Evolutionary conservation across 2,113 vertebrate genomes (phyloP).

Genomic region (Chloropsis hardwickii): DNA sequence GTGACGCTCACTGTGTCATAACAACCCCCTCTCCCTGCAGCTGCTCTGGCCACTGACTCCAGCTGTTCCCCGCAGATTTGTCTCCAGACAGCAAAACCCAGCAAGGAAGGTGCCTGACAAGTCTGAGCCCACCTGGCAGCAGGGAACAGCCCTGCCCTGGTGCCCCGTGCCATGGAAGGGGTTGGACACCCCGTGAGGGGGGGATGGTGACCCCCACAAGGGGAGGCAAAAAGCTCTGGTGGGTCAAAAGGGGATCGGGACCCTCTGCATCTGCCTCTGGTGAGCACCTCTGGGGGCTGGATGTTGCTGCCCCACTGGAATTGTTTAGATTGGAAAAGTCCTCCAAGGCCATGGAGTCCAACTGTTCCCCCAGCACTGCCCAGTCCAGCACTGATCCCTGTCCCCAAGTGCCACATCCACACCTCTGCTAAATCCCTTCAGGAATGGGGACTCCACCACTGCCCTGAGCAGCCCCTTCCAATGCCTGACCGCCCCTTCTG

Average conservation of each 20-base stretch:
- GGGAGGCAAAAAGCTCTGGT: neutral
- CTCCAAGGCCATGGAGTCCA: neutral
- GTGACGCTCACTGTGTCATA: neutral
- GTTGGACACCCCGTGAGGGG: rapidly evolving
- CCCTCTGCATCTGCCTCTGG: neutral
- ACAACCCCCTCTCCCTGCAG: neutral
- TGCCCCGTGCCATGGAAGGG: rapidly evolving
- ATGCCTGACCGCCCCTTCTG: neutral
- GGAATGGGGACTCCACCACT: too few relatives aligned
- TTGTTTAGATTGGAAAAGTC: neutral
- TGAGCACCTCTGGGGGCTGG: neutral
- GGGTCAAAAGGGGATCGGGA: neutral
- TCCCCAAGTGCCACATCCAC: neutral
- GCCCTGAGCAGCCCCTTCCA: neutral
- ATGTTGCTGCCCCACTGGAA: rapidly evolving
- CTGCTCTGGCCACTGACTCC: neutral
- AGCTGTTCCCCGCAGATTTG: neutral
- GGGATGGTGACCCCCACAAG: neutral
- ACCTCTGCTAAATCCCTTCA: neutral
- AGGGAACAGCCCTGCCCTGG: rapidly evolving
- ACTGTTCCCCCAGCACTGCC: neutral
- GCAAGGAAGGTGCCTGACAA: rapidly evolving
- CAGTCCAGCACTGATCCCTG: neutral
- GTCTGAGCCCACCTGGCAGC: neutral
- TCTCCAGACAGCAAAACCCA: rapidly evolving